phyloP scores from a whole-genome alignment of 2,113 vertebrate genomes.

The Rhagologus leucostigma region DNA sequence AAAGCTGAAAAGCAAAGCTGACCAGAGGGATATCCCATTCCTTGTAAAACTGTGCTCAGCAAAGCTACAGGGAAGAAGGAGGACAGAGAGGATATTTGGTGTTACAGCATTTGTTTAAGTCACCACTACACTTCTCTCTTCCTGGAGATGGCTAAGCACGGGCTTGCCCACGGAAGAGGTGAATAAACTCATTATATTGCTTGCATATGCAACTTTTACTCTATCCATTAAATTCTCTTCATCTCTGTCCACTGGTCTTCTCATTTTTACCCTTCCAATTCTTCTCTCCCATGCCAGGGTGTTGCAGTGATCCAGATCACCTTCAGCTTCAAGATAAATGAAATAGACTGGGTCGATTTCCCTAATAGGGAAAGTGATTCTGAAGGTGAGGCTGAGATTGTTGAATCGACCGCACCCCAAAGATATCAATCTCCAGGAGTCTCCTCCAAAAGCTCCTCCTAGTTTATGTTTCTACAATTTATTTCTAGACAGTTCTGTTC shows the following conservation, averaged over 20 bases:
- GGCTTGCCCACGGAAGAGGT: fast-evolving
- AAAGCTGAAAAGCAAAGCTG: not conserved
- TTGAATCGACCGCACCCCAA: too few relatives aligned
- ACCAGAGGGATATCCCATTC: not conserved
- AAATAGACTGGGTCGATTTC: too few relatives aligned
- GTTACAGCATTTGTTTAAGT: not conserved
- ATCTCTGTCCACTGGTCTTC: not conserved
- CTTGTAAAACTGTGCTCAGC: not conserved
- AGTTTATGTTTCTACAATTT: too few relatives aligned
- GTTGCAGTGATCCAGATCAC: too few relatives aligned
- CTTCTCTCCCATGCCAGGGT: not conserved
- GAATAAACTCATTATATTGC: not conserved
- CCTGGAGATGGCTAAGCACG: not conserved
- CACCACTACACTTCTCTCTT: fast-evolving
- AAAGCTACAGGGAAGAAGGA: not conserved
- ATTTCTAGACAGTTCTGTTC: too few relatives aligned
- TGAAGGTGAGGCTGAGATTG: too few relatives aligned
- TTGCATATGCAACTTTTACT: not conserved
- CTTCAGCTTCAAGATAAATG: too few relatives aligned
- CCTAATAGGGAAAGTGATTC: too few relatives aligned
- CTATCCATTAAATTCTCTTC: not conserved
- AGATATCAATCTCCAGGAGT: too few relatives aligned
- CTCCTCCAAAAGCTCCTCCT: too few relatives aligned
- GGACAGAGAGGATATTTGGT: fast-evolving
- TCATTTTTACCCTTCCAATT: not conserved